Percentiles rank a stretch among this genome's conserved stretches.
phyloP scores from a whole-genome alignment of 2,113 vertebrate species.

The Mirza zaza region DNA sequence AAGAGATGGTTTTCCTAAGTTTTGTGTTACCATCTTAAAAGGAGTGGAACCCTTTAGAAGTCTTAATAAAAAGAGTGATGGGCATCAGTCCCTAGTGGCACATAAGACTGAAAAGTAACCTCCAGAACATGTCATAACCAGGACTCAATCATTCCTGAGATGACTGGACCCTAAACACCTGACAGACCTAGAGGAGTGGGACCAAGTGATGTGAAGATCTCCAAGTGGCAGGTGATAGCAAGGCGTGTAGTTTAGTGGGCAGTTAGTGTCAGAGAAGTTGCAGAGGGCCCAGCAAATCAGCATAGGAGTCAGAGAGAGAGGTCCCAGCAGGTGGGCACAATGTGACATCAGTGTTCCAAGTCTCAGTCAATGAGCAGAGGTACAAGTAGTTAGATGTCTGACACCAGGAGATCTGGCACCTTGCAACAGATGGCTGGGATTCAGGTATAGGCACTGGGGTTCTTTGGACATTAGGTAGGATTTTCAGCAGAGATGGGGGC shows the following conservation, averaged over 20 bases:
- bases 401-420: background rate
- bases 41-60: background rate
- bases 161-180: background rate
- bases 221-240: background rate
- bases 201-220: background rate
- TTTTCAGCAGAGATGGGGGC: slow-evolving; percentile 12
- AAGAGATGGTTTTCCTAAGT: slow-evolving; percentile 15
- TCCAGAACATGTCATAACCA: background rate
- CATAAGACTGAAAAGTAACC: background rate
- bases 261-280: background rate
- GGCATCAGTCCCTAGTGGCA: background rate
- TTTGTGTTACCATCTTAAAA: background rate
- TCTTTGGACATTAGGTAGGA: background rate
- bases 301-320: background rate
- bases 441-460: background rate
- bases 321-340: background rate
- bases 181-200: background rate
- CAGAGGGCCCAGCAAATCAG: background rate
- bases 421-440: background rate
- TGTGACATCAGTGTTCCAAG: background rate
- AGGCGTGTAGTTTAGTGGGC: background rate
- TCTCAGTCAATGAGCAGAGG: background rate
- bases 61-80: background rate
- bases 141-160: background rate
- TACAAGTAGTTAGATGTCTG: background rate